Conservation (phyloP, 2,113 vertebrate species). For the Camelus bactrianus region DNA sequence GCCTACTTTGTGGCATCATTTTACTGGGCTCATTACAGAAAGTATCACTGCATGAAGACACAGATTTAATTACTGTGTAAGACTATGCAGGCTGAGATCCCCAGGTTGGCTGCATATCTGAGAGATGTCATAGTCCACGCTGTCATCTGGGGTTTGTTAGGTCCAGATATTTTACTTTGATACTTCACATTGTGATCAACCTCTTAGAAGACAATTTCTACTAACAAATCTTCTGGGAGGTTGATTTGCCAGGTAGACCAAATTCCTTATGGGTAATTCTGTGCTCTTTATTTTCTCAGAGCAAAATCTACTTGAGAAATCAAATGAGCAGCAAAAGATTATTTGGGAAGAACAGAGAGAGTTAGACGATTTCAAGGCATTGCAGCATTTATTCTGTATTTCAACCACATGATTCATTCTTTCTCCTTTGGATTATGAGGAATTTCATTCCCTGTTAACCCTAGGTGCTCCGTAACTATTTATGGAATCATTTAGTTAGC, state of each 20-base stretch:
- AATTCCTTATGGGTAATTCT: neutral
- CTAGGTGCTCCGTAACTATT: neutral
- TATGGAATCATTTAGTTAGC: constrained; percentile 35
- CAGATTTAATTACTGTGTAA: neutral
- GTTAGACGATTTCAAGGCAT: neutral
- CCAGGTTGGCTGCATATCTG: neutral
- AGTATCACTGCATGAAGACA: neutral
- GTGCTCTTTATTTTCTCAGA: neutral
- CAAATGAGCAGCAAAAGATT: neutral
- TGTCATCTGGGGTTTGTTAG: neutral
- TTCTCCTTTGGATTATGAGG: neutral
- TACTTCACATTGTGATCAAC: neutral
- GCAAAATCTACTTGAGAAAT: neutral
- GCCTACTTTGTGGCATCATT: neutral
- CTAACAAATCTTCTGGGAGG: neutral
- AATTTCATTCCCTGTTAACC: neutral
- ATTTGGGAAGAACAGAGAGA: neutral
- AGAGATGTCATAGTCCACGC: neutral
- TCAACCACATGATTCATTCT: neutral
- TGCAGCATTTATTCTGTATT: neutral
- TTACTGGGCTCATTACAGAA: neutral
- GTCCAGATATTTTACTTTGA: constrained; percentile 14
- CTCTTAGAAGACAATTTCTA: neutral
- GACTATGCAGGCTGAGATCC: neutral
- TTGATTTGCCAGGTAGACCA: neutral